These are phyloP conservation scores for Physocephala rufipes DNA, from an alignment of 2,888 invertebrate genomes.

Conservation along the genomic window DNA sequence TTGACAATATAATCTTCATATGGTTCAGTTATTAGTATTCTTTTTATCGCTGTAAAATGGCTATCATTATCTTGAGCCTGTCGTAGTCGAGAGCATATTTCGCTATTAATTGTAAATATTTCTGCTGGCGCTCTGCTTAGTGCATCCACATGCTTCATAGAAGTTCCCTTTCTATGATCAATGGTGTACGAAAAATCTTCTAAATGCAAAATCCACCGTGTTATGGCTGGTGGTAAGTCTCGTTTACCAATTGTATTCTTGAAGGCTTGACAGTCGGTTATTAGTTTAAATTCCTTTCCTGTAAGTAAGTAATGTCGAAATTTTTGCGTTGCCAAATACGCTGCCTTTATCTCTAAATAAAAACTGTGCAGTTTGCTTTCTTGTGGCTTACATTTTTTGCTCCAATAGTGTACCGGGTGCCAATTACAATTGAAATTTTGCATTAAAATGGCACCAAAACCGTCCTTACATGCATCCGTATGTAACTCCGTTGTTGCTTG, in stretches of 20 bases:
- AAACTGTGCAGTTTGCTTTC: conserved; percentile 17
- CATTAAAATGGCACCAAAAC: no score
- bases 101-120: not conserved
- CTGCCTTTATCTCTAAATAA: conserved; percentile 15
- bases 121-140: conserved; percentile 9
- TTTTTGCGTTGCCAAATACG: conserved; percentile 12
- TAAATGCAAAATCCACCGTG: conserved; percentile 17
- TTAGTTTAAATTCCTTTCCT: not conserved
- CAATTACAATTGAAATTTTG: no score
- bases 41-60: not conserved
- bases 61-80: not conserved
- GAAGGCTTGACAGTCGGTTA: conserved; percentile 16
- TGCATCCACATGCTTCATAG: conserved; percentile 18
- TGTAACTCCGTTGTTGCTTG: no score
- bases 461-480: no score
- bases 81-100: not conserved
- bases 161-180: conserved; percentile 1
- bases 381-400: conserved; percentile 6
- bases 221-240: conserved; percentile 5
- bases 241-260: conserved; percentile 8
- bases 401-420: conserved; percentile 12
- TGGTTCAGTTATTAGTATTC: not conserved
- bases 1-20: not conserved
- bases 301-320: no score
- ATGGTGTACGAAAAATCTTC: conserved; percentile 4